A percentile compares a stretch with the other conserved stretches of the same genome.
Conservation (phyloP, 2,888 invertebrate species). For the Diaphora mendica region DNA sequence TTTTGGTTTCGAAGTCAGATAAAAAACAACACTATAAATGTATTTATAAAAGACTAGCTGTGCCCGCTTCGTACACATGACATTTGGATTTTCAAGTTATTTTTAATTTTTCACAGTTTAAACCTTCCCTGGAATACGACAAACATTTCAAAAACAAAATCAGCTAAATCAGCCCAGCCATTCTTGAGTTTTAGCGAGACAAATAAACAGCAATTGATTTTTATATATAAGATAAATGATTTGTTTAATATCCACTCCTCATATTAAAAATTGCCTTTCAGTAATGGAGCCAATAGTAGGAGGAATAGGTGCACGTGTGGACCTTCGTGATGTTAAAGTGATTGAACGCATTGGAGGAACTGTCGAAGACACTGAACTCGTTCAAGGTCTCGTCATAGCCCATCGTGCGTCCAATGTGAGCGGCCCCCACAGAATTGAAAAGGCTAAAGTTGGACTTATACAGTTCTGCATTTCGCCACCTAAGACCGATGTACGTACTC, state of each 20-base stretch:
- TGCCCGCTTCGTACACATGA: no score
- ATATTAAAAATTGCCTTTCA: slow-evolving; percentile 41
- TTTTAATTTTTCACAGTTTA: no score
- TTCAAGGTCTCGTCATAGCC: slow-evolving; percentile 98
- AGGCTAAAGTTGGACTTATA: slow-evolving; percentile 99
- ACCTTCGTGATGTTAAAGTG: slow-evolving; percentile 98
- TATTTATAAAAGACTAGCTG: no score
- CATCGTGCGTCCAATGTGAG: slow-evolving; percentile 95
- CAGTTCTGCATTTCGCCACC: slow-evolving; percentile 99
- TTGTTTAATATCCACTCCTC: no score
- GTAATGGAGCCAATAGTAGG: slow-evolving; percentile 84
- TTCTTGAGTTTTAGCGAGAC: no score
- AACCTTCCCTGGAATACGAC: no score
- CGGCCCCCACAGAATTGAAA: slow-evolving; percentile 97
- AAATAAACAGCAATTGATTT: no score
- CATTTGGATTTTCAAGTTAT: no score
- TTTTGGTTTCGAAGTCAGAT: no score
- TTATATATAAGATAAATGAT: no score
- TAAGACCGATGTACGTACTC: slow-evolving; percentile 96
- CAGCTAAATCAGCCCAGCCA: no score
- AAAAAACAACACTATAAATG: not conserved
- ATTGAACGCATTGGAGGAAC: slow-evolving; percentile 98
- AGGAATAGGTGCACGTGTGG: slow-evolving; percentile 91
- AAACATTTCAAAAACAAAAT: no score
- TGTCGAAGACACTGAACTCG: slow-evolving; percentile 97